phyloP scores from a whole-genome alignment of 2,888 invertebrate genomes.

The Philonicus albiceps region DNA sequence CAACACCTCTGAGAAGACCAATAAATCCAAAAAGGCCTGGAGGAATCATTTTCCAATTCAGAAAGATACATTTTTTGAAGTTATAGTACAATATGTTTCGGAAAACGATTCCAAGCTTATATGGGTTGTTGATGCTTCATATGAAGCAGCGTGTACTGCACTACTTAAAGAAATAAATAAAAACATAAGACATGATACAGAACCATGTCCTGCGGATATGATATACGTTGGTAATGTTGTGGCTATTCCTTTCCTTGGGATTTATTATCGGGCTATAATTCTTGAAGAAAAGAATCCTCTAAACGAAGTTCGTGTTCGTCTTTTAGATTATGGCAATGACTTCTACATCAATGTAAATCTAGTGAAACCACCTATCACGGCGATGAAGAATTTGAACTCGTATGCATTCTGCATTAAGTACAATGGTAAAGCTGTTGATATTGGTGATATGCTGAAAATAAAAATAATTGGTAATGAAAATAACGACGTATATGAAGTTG shows the following conservation, averaged over 20 bases:
- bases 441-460: slow-evolving; percentile 51
- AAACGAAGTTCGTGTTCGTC: slow-evolving; percentile 49
- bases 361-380: slow-evolving; percentile 51
- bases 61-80: slow-evolving; percentile 50
- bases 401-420: slow-evolving; percentile 51
- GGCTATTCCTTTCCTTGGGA: slow-evolving; percentile 51
- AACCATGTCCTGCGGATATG: slow-evolving; percentile 46
- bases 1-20: background rate
- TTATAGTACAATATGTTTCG: slow-evolving; percentile 51
- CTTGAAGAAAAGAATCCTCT: slow-evolving; percentile 33
- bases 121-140: slow-evolving; percentile 52
- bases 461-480: slow-evolving; percentile 44
- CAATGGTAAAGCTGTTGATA: slow-evolving; percentile 40
- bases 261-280: slow-evolving; percentile 52
- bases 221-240: slow-evolving; percentile 51
- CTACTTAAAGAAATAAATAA: slow-evolving; percentile 52
- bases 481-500: background rate
- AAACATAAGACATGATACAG: slow-evolving; percentile 45
- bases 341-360: slow-evolving; percentile 49
- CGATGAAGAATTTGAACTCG: slow-evolving; percentile 53
- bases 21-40: slow-evolving; percentile 46
- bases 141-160: slow-evolving; percentile 49
- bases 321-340: slow-evolving; percentile 53
- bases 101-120: slow-evolving; percentile 43
- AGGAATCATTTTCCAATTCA: slow-evolving; percentile 48